Base-by-base conservation (phyloP, 2,888 invertebrate genomes). In the Venusia cambrica region DNA sequence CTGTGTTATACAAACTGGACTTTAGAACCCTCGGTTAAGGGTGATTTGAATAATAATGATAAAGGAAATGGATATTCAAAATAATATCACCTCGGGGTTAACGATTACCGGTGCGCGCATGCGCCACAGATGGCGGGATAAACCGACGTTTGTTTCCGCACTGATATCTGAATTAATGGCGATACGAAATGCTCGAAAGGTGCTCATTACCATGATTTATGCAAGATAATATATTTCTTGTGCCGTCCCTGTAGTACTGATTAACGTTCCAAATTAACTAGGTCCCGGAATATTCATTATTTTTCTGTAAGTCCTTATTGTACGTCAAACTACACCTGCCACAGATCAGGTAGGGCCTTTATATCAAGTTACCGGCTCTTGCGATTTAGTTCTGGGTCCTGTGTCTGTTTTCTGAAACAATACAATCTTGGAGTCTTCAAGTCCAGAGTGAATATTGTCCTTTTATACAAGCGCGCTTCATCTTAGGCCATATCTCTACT, bases 1-100 rank as follows among this genome's bases (percentile, higher is more conserved):
- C 32, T 57, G 58, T 65, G 60, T 65, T 60, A 63, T 63, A 57
- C 63, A 79, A 81, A 79, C 62, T 83, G 70, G 68, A 81, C 85
- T 70, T 68, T 84, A 76, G 57, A 64, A 58, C 73, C 54, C 57
- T 52, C 50, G 48, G 62, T 62, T 76, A 78, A 79, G 69, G 76
- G 63, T 59, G 71, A 68, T 76, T 81, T 75, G 65, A 78, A 80
- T 79, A 77, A 74, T 77, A 78, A 78, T 73, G 67, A 73, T 70
- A 74, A 76, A 78, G 73, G 75, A 76, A 87, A 80, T 81, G 77
- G 70, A 80, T 81, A 83, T 85, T 84, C 72, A 81, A 84, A 85
- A 85, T 84, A 83, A 85, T 87, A 87, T 85, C 87, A 87, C 87
- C 87, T 79, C 85, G 67, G 85, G 87, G 87, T 85, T 85, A 87